Percentiles rank a stretch among this genome's conserved stretches.
Evolutionary conservation across 2,888 invertebrate species (phyloP).

Genomic region (Tenthredo distinguenda): DNA sequence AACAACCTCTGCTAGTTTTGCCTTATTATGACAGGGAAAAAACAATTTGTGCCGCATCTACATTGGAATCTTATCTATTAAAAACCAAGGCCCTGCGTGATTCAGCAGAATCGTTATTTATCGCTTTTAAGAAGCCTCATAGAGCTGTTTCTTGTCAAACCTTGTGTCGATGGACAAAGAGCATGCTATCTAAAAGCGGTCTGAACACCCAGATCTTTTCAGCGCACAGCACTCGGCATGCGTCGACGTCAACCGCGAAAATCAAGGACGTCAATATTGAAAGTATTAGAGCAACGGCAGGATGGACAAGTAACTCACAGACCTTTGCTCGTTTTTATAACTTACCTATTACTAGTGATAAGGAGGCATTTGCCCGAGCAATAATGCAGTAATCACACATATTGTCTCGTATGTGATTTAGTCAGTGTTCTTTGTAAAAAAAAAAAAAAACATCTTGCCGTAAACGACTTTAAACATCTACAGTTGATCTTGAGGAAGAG

Average conservation of each 20-base stretch:
- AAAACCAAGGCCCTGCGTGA: neutral
- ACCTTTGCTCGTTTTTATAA: slow-evolving; percentile 41
- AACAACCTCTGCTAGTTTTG: slow-evolving; percentile 54
- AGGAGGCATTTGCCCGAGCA: neutral
- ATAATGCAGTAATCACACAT: neutral
- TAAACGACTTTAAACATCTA: slow-evolving; percentile 26
- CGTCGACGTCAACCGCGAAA: slow-evolving; percentile 35
- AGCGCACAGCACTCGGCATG: slow-evolving; percentile 32
- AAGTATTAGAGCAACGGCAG: slow-evolving; percentile 2
- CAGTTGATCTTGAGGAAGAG: slow-evolving; percentile 50
- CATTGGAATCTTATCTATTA: neutral
- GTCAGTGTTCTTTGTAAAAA: too few species aligned
- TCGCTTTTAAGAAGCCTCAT: slow-evolving; percentile 31
- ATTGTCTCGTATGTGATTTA: too few species aligned
- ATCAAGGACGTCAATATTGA: neutral
- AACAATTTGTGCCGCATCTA: slow-evolving; percentile 24
- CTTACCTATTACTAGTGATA: neutral
- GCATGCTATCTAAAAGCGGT: slow-evolving; percentile 29
- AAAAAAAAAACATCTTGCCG: neutral
- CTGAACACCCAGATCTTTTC: slow-evolving; percentile 42
- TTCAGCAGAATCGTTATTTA: slow-evolving; percentile 43
- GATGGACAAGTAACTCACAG: slow-evolving; percentile 35
- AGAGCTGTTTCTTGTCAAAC: slow-evolving; percentile 16
- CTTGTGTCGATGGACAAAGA: slow-evolving; percentile 36
- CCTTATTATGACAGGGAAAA: slow-evolving; percentile 51